phyloP scores from a whole-genome alignment of 2,113 vertebrate genomes.

The Collichthys lucidus region DNA sequence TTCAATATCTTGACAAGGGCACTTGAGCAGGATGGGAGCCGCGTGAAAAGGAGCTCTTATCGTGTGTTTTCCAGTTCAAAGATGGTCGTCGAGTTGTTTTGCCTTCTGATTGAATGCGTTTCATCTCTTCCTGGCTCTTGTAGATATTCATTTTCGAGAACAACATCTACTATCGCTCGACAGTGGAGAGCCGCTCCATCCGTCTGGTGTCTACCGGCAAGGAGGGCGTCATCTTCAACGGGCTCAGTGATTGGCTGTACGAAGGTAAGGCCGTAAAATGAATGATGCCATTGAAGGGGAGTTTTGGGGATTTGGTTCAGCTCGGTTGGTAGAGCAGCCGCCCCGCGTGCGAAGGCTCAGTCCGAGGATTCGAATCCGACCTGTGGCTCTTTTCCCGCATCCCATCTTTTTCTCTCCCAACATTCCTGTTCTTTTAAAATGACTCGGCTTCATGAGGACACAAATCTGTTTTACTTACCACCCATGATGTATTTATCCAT shows the following conservation, averaged over 20 bases:
- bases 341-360: too few relatives aligned
- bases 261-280: conserved; percentile 88
- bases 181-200: conserved; percentile 94
- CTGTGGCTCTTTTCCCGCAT: too few relatives aligned
- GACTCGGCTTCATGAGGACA: too few relatives aligned
- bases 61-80: neutral
- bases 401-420: too few relatives aligned
- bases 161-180: conserved; percentile 98
- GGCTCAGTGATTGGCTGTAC: conserved; percentile 97
- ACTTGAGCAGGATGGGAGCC: neutral
- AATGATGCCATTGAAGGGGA: neutral
- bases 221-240: conserved; percentile 96
- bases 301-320: too few relatives aligned
- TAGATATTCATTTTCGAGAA: conserved; percentile 99
- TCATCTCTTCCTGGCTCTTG: neutral
- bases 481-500: too few relatives aligned
- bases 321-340: too few relatives aligned
- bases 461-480: too few relatives aligned
- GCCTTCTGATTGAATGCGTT: neutral
- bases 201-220: conserved; percentile 96
- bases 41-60: neutral
- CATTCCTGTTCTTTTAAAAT: too few relatives aligned
- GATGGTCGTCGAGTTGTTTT: neutral
- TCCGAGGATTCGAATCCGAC: too few relatives aligned
- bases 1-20: neutral